Evolutionary conservation across 2,888 invertebrate genomes (phyloP).

Genomic region (Ariolimax columbianus): DNA sequence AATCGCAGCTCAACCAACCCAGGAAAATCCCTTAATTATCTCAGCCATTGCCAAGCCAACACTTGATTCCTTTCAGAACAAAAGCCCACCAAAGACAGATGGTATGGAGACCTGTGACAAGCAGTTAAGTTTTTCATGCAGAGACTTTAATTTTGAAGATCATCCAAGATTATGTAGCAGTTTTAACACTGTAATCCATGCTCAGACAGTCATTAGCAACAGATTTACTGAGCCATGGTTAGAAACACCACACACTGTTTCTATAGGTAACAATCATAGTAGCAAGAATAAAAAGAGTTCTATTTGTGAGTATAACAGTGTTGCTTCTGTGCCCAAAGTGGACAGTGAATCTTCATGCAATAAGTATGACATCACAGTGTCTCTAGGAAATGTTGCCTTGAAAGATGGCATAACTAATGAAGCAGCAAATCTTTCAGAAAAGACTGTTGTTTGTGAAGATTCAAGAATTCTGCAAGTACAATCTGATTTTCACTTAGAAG

Average conservation of each 20-base stretch:
- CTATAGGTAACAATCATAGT: background rate
- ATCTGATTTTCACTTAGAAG: too few species aligned
- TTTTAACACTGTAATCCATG: background rate
- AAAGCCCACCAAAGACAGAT: background rate
- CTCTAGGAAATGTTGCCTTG: background rate
- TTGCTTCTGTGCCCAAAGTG: background rate
- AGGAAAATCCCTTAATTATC: background rate
- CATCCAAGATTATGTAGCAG: background rate
- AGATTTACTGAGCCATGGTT: background rate
- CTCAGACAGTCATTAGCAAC: background rate
- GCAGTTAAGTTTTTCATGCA: background rate
- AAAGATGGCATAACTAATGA: too few species aligned
- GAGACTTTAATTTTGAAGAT: background rate
- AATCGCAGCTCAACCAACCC: background rate
- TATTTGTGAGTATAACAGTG: background rate
- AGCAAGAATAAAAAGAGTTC: background rate
- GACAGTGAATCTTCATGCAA: background rate
- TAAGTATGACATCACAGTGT: background rate
- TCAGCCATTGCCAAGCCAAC: background rate
- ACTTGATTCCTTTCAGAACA: background rate
- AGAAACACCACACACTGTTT: background rate
- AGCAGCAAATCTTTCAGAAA: too few species aligned
- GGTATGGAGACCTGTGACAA: background rate
- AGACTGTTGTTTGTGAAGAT: too few species aligned
- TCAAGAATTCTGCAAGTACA: too few species aligned